Base-by-base conservation (phyloP, 2,797 vertebrate genomes). In the Eulemur mongoz region DNA sequence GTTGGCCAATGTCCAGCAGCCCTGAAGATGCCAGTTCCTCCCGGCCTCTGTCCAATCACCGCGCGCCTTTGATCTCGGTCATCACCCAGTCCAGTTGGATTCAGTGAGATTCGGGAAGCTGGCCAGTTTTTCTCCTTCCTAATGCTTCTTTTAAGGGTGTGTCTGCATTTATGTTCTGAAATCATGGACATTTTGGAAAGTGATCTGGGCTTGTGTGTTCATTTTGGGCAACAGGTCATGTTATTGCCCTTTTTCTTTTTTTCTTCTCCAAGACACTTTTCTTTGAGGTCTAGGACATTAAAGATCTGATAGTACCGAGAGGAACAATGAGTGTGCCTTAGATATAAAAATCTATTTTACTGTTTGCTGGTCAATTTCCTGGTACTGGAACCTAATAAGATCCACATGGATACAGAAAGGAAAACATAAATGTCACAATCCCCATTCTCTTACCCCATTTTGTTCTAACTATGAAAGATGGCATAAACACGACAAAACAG, bases 91-190 rank as follows among this genome's bases (percentile, higher is more conserved):
- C 91, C 94, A 54, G 0, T 38, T 91, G 67, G 80, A 83, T 91
- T 80, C 86, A 63, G 80, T 9, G 78, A 83, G 83, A 52, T 72
- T 59, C 0, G 20, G 97, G 91, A 96, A 87, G 48, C 40, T 5
- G 52, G 91, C 97, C 97, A 96, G 40, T 32, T 92, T 93, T 94
- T 84, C 83, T 91, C 85, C 70, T 80, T 65, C 59, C 88, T 73
- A 86, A 30, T 65, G 65, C 85, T 95, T 81, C 94, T 89, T 94
- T 87, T 17, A 73, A 96, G 96, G 97, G 89, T 12, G 95, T 95
- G 86, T 82, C 85, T 88, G 78, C 43, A 67, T 89, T 96, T 93
- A 35, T 48, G 32, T 85, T 95, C 82, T 93, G 85, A 78, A 93
- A 93, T 96, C 86, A 80, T 14, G 27, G 67, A 92, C 45, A 38